A percentile compares a stretch with the other conserved stretches of the same genome.
Conservation (phyloP, 2,113 vertebrate genomes). For the Onychostoma macrolepis region DNA sequence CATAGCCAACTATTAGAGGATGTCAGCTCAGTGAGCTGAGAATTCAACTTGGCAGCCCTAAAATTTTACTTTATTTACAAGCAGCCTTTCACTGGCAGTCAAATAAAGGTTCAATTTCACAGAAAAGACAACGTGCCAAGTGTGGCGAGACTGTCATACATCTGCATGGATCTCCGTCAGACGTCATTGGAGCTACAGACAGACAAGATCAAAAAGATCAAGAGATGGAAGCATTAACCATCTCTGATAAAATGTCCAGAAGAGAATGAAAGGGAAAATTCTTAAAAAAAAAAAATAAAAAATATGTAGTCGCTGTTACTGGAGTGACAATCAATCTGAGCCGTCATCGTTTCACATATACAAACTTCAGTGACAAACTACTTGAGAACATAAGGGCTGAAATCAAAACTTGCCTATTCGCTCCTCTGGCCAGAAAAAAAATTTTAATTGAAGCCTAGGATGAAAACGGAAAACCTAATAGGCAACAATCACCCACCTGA, state of each 20-base stretch:
- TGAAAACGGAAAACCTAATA: not conserved
- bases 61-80: slow-evolving; percentile 17
- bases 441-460: not conserved
- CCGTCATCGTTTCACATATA: not conserved
- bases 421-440: not conserved
- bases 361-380: not conserved
- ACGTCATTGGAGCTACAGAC: not conserved
- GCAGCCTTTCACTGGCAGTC: slow-evolving; percentile 6
- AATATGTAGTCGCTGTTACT: not conserved
- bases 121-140: slow-evolving; percentile 54
- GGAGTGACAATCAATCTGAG: not conserved
- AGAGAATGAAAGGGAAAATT: not conserved
- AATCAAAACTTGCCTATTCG: not conserved
- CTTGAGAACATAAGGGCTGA: not conserved
- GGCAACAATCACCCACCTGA: not conserved
- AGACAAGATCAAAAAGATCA: not conserved
- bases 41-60: slow-evolving; percentile 25
- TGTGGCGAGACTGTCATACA: slow-evolving; percentile 55
- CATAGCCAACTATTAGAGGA: slow-evolving; percentile 10
- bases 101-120: slow-evolving; percentile 61
- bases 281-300: too few relatives aligned
- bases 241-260: slow-evolving; percentile 9
- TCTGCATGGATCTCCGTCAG: slow-evolving; percentile 34
- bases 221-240: not conserved
- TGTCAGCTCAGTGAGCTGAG: slow-evolving; percentile 24